Evolutionary conservation across 2,888 invertebrate genomes (phyloP), one percentile per base, ranked within the genome.

Genomic region (Perizoma flavofasciatum): DNA sequence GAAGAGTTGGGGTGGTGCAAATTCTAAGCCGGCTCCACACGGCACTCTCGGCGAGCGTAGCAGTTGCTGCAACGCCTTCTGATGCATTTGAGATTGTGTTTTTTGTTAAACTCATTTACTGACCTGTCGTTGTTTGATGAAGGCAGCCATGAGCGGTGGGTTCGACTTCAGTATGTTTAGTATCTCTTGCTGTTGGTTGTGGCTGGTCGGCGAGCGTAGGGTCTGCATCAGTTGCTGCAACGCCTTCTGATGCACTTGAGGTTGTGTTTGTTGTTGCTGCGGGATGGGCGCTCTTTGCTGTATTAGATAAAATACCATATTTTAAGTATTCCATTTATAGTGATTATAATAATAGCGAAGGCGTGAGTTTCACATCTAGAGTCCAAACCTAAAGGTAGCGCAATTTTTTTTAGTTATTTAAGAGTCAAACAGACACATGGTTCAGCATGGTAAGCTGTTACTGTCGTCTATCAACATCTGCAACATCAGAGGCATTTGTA

Each of bases 61-160:
- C 63, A 99, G 94, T 85, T 97, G 96, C 74, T 96, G 96, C 56
- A 97, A 88, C 63, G 96, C 96, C 73, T 96, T 89, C 67, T 85
- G 92, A 77, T 86, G 93, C 68, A 22, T 86, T 60, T 84, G 89
- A 35, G 88, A 89, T 78, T 37, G 37, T 37, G 7, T 37, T 37
- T 37, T 1, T 37, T 45, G 8, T 45, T 32, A 3, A 8, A 11
- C 10, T 4, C 9, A 39, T 9, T 5, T 33, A 62, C 82, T 70
- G 67, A 93, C 94, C 89, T 96, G 95, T 82, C 97, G 93, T 83
- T 97, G 97, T 82, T 98, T 97, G 66, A 98, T 96, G 79, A 98
- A 98, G 59, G 98, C 97, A 61, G 98, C 97, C 97, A 98, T 98
- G 49, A 98, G 93, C 75, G 97, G 97, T 44, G 98, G 98, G 89